Percentiles rank a stretch among this genome's conserved stretches.
Conservation (phyloP, 2,888 invertebrate genomes). For the Cheilosia pagana region DNA sequence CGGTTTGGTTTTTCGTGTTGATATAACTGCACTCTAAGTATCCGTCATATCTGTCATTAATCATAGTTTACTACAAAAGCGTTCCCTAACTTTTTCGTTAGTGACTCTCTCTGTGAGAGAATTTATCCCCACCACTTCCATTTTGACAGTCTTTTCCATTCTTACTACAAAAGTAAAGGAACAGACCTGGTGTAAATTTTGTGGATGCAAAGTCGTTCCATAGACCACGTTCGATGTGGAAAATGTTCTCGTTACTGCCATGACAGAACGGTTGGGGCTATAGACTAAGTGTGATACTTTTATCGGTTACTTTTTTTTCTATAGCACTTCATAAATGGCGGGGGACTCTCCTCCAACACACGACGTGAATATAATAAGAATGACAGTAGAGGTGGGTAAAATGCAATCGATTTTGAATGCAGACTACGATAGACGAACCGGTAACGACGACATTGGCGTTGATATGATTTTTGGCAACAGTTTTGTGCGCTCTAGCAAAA, state of each 20-base stretch:
- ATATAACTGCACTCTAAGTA: too few relatives aligned
- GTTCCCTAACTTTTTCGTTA: too few relatives aligned
- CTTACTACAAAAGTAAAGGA: too few relatives aligned
- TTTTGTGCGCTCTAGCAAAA: constrained; percentile 31
- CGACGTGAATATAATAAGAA: constrained; percentile 65
- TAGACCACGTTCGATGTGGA: constrained; percentile 17
- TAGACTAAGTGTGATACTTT: not conserved
- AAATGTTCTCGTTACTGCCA: constrained; percentile 4
- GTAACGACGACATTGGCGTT: constrained; percentile 56
- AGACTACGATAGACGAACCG: constrained; percentile 45
- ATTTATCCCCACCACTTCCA: too few relatives aligned
- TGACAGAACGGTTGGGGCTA: not conserved
- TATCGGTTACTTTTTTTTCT: constrained; percentile 9
- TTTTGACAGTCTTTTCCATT: too few relatives aligned
- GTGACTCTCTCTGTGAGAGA: too few relatives aligned
- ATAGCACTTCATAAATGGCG: constrained; percentile 63
- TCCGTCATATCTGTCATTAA: too few relatives aligned
- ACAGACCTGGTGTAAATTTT: too few relatives aligned
- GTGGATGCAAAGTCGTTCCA: not conserved
- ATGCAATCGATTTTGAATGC: constrained; percentile 66
- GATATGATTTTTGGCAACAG: constrained; percentile 67
- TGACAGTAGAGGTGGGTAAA: constrained; percentile 20
- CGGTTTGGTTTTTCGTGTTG: too few relatives aligned
- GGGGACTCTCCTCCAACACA: constrained; percentile 37
- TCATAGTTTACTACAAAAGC: too few relatives aligned